Evolutionary conservation across 2,888 invertebrate species (phyloP).

Genomic region (Latheticus oryzae): DNA sequence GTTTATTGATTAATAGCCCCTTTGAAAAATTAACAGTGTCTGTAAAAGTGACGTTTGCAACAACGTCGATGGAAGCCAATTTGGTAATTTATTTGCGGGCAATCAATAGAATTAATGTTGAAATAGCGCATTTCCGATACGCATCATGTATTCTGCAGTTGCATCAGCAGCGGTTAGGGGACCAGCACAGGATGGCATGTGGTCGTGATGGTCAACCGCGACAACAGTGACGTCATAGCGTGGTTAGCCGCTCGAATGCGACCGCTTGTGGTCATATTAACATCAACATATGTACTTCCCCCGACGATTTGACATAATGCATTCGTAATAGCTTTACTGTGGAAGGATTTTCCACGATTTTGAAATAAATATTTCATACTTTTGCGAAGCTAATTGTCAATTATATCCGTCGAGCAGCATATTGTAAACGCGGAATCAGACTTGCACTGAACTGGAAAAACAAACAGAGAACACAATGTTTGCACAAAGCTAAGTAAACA

Average conservation of each 20-base stretch:
- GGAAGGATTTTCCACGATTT: too few relatives aligned
- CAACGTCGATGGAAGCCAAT: conserved; percentile 7
- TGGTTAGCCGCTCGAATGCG: conserved; percentile 57
- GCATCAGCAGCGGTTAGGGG: conserved; percentile 46
- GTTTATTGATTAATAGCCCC: background rate
- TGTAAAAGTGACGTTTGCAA: conserved; percentile 17
- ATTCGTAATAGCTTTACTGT: conserved; percentile 49
- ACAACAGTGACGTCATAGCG: conserved; percentile 59
- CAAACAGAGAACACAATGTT: conserved; percentile 61
- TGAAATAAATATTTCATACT: too few relatives aligned
- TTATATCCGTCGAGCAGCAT: conserved; percentile 48
- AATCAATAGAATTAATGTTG: conserved; percentile 46
- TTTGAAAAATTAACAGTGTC: conserved; percentile 15
- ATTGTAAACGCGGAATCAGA: conserved; percentile 55
- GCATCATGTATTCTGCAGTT: conserved; percentile 43
- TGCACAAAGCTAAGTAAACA: conserved; percentile 60
- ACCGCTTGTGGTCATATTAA: conserved; percentile 58
- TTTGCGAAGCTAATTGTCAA: conserved; percentile 50
- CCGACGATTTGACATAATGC: conserved; percentile 57
- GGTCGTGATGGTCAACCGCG: conserved; percentile 55
- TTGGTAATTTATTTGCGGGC: conserved; percentile 41
- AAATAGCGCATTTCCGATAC: conserved; percentile 47
- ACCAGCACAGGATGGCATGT: conserved; percentile 49
- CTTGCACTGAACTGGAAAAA: conserved; percentile 60
- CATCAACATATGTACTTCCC: conserved; percentile 60